phyloP scores from a whole-genome alignment of 2,113 vertebrate species.

The Bujurquina vittata region DNA sequence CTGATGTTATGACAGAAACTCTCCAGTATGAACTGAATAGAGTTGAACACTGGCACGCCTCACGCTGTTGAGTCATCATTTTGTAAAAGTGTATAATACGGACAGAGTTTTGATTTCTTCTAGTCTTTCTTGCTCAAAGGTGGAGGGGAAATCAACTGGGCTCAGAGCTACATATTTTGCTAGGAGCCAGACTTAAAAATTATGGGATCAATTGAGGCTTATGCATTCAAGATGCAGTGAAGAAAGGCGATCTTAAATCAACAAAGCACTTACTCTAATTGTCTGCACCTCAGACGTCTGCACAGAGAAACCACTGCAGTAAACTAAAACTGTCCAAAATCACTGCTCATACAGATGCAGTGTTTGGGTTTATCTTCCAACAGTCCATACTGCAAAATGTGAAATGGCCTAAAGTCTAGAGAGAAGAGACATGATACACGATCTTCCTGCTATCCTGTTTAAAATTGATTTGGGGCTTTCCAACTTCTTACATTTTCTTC shows the following conservation, averaged over 20 bases:
- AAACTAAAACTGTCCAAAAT: not conserved
- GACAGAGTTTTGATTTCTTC: slow-evolving; percentile 20
- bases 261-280: slow-evolving; percentile 7
- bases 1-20: slow-evolving; percentile 39
- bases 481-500: not conserved
- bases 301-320: slow-evolving; percentile 2
- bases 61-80: slow-evolving; percentile 37
- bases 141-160: slow-evolving; percentile 14
- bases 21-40: not conserved
- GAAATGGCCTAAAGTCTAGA: slow-evolving; percentile 19
- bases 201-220: slow-evolving; percentile 13
- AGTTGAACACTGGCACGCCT: slow-evolving; percentile 23
- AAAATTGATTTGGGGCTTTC: not conserved
- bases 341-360: slow-evolving; percentile 31
- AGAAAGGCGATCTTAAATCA: slow-evolving; percentile 6
- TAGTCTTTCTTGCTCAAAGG: slow-evolving; percentile 14
- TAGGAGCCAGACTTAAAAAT: slow-evolving; percentile 23
- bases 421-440: slow-evolving; percentile 10
- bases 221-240: slow-evolving; percentile 15
- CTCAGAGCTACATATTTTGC: not conserved
- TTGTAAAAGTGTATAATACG: slow-evolving; percentile 24
- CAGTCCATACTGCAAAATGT: not conserved
- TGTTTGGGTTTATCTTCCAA: slow-evolving; percentile 24
- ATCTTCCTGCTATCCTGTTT: not conserved
- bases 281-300: not conserved